Conservation (phyloP, 1,140 invertebrate species). For the Metaphire vulgaris region DNA sequence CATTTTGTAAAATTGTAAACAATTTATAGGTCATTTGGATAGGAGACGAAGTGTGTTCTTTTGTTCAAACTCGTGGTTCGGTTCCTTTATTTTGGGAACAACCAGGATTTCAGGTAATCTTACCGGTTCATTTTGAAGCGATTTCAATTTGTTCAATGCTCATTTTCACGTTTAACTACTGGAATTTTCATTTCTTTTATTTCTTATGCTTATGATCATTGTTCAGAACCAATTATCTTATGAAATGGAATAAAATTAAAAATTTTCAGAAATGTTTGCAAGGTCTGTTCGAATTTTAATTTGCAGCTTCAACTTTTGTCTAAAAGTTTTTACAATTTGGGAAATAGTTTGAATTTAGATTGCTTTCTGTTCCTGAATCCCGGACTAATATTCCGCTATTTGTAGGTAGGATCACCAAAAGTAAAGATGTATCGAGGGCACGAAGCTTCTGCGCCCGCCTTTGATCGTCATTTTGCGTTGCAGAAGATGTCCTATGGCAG, state of each 20-base stretch:
- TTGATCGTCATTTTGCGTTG: slow-evolving; percentile 79
- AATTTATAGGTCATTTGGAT: slow-evolving; percentile 59
- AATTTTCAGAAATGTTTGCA: too few species aligned
- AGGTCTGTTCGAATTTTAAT: too few species aligned
- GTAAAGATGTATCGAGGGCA: slow-evolving; percentile 91
- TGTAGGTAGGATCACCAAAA: slow-evolving; percentile 93
- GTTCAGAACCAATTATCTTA: too few species aligned
- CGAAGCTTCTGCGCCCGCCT: slow-evolving; percentile 82
- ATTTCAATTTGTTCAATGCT: too few species aligned
- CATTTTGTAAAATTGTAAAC: too few species aligned
- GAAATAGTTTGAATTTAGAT: too few species aligned
- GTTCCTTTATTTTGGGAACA: slow-evolving; percentile 99
- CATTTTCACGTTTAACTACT: too few species aligned
- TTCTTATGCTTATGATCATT: not conserved
- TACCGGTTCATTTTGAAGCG: not conserved
- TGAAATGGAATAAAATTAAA: not conserved
- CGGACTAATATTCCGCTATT: too few species aligned
- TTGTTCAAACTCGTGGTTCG: slow-evolving; percentile 77
- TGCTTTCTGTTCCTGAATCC: too few species aligned
- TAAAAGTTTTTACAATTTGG: too few species aligned
- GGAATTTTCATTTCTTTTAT: too few species aligned
- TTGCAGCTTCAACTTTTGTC: too few species aligned
- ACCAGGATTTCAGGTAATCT: slow-evolving; percentile 78
- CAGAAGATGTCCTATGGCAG: slow-evolving; percentile 85
- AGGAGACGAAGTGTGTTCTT: slow-evolving; percentile 66